These are phyloP conservation scores for Gopherus flavomarginatus DNA, from an alignment of 2,113 vertebrate species.

Conservation along the genomic window DNA sequence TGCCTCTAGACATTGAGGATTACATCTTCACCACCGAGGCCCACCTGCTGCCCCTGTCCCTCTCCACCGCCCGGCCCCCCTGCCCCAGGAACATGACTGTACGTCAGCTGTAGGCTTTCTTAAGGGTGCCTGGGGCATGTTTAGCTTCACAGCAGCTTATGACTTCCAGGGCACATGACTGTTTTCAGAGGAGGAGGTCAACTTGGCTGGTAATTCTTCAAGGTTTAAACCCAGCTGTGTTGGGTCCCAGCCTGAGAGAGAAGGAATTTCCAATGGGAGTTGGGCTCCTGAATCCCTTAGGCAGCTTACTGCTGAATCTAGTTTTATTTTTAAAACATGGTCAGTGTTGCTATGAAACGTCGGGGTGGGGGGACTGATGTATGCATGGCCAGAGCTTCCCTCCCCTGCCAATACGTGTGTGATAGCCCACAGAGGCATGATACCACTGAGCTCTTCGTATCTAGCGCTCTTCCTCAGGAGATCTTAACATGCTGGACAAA, in stretches of 20 bases:
- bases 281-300: not conserved
- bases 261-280: not conserved
- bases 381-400: not conserved
- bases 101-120: not conserved
- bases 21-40: constrained; percentile 37
- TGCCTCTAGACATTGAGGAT: constrained; percentile 20
- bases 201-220: not conserved
- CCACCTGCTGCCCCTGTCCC: constrained; percentile 19
- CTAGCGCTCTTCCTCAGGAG: not conserved
- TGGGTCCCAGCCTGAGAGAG: not conserved
- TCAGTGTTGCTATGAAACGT: not conserved
- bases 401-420: not conserved
- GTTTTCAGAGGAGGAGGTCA: not conserved
- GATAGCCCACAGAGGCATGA: not conserved
- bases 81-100: constrained; percentile 79
- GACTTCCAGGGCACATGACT: not conserved
- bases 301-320: not conserved
- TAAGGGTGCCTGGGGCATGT: not conserved
- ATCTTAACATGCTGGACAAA: no score
- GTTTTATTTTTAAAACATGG: not conserved
- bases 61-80: constrained; percentile 22
- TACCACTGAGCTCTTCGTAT: no score
- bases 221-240: not conserved
- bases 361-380: not conserved
- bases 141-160: not conserved